Percentiles rank a stretch among this genome's conserved stretches.
Evolutionary conservation across 2,113 vertebrate species (phyloP).

Genomic region (Coregonus clupeaformis): DNA sequence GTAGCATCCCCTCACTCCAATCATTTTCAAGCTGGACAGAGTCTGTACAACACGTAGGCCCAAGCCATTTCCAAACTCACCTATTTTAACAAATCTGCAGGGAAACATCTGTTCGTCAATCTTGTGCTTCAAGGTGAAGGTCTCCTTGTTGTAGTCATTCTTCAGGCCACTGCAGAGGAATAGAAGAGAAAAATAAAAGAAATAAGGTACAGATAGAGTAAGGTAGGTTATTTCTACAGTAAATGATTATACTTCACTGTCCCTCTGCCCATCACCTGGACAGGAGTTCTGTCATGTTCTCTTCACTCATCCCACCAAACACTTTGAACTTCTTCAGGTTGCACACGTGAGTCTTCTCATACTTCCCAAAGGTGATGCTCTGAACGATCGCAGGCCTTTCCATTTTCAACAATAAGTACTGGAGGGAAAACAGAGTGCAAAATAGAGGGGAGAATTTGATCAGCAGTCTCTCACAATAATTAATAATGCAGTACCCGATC

Average conservation of each 20-base stretch:
- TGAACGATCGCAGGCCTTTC: constrained; percentile 96
- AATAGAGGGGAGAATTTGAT: too few relatives aligned
- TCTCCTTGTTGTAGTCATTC: constrained; percentile 99
- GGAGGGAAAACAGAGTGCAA: constrained; percentile 34
- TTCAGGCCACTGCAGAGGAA: constrained; percentile 90
- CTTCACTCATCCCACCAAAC: constrained; percentile 98
- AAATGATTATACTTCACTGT: neutral
- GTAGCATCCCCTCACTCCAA: neutral
- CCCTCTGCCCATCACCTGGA: constrained; percentile 86
- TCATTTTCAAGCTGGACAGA: neutral
- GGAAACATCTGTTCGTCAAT: constrained; percentile 99
- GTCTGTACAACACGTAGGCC: neutral
- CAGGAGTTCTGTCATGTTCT: constrained; percentile 98
- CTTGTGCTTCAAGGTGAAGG: constrained; percentile 99
- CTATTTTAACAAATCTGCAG: constrained; percentile 99
- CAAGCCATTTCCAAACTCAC: constrained; percentile 69
- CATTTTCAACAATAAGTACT: constrained; percentile 97
- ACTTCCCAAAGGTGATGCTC: constrained; percentile 98
- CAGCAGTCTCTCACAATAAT: too few relatives aligned
- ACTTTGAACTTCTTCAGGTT: constrained; percentile 99
- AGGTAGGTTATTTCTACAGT: neutral
- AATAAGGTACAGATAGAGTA: neutral
- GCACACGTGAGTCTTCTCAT: constrained; percentile 98
- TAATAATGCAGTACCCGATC: too few relatives aligned
- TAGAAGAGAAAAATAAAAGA: constrained; percentile 36